Percentiles rank a stretch among this genome's conserved stretches.
These are phyloP conservation scores for Pelobates cultripes DNA, from an alignment of 2,797 vertebrate genomes.

Conservation along the genomic window DNA sequence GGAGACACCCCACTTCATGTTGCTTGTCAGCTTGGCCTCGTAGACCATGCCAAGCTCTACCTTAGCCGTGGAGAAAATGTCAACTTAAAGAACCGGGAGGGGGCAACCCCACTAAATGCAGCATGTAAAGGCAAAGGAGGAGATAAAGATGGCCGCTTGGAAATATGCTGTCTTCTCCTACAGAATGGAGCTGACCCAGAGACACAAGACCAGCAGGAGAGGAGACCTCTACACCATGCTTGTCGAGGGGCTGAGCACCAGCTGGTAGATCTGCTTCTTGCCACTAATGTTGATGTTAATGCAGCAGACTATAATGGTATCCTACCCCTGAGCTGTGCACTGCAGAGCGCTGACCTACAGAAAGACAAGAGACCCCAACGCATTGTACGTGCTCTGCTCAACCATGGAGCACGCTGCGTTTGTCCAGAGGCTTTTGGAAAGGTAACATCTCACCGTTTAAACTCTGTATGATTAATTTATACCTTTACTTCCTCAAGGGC, in stretches of 20 bases:
- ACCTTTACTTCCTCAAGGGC: too few species aligned
- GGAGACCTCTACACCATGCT: constrained; percentile 74
- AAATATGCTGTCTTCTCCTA: constrained; percentile 68
- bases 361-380: constrained; percentile 58
- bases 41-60: constrained; percentile 69
- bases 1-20: constrained; percentile 71
- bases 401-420: constrained; percentile 70
- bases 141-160: constrained; percentile 48
- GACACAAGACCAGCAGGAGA: constrained; percentile 63
- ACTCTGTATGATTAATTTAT: not conserved
- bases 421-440: constrained; percentile 74
- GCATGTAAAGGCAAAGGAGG: constrained; percentile 58
- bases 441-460: constrained; percentile 60
- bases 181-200: constrained; percentile 58
- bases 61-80: constrained; percentile 63
- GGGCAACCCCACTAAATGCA: constrained; percentile 68
- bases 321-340: constrained; percentile 67
- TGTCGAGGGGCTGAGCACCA: constrained; percentile 62
- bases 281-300: constrained; percentile 64
- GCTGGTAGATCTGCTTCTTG: constrained; percentile 68
- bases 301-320: constrained; percentile 72
- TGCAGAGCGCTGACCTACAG: constrained; percentile 60
- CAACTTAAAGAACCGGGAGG: constrained; percentile 57
- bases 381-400: constrained; percentile 70
- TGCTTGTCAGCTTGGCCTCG: constrained; percentile 68